phyloP scores from a whole-genome alignment of 1,140 invertebrate genomes.

The Aporrectodea caliginosa region DNA sequence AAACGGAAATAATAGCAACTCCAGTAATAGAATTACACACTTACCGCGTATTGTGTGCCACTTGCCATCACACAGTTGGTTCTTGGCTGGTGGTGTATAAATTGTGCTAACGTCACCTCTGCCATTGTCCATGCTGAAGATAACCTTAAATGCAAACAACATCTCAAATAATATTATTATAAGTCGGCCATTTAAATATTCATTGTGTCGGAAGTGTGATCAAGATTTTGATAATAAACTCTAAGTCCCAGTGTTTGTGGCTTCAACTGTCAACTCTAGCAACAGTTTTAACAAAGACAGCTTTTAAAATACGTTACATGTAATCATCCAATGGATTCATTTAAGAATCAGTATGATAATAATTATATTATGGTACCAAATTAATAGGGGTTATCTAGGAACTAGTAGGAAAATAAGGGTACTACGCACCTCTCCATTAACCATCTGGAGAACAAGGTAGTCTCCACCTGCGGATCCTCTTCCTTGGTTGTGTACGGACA shows the following conservation, averaged over 20 bases:
- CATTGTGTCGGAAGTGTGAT: neutral
- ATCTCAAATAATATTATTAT: neutral
- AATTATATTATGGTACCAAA: no score
- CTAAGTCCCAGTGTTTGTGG: neutral
- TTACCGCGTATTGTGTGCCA: slow-evolving; percentile 87
- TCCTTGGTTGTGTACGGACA: slow-evolving; percentile 69
- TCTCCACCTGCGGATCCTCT: slow-evolving; percentile 61
- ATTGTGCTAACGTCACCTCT: slow-evolving; percentile 69
- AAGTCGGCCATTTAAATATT: neutral
- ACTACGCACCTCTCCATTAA: slow-evolving; percentile 66
- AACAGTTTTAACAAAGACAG: no score
- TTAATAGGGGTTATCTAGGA: neutral
- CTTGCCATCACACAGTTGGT: slow-evolving; percentile 82
- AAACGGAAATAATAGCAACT: neutral
- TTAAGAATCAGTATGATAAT: neutral
- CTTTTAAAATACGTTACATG: no score
- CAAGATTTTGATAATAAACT: neutral
- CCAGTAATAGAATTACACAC: slow-evolving; percentile 1
- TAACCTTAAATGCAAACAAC: slow-evolving; percentile 55
- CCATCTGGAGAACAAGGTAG: slow-evolving; percentile 79
- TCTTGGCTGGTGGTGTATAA: slow-evolving; percentile 67
- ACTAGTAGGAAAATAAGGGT: slow-evolving; percentile 21
- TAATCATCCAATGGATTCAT: neutral
- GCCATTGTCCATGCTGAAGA: slow-evolving; percentile 81
- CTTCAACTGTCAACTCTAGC: no score